Evolutionary conservation across 1,140 invertebrate genomes (phyloP).

Genomic region (Drosophila kepulauana): DNA sequence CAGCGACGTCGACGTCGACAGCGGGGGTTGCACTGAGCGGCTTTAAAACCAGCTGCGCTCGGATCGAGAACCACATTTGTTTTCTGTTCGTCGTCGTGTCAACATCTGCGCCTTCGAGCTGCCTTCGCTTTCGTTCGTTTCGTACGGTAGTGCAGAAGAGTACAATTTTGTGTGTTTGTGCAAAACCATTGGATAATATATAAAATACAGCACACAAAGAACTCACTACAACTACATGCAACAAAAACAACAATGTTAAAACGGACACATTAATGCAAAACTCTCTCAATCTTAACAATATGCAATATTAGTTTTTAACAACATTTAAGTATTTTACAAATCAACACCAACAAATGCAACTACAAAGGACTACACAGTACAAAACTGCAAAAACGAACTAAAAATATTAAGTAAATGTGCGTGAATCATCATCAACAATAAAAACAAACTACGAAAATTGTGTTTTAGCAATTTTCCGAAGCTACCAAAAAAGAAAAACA

Average conservation of each 20-base stretch:
- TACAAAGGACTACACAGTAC: constrained; percentile 63
- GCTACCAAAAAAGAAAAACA: constrained; percentile 1
- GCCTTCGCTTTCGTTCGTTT: constrained; percentile 15
- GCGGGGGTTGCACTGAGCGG: constrained; percentile 40
- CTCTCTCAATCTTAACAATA: constrained; percentile 27
- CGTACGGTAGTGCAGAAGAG: constrained; percentile 51
- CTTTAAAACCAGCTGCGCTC: constrained; percentile 67
- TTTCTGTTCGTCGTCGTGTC: constrained; percentile 57
- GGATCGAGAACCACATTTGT: constrained; percentile 51
- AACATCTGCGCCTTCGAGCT: constrained; percentile 62
- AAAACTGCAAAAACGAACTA: constrained; percentile 48
- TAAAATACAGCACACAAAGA: constrained; percentile 50
- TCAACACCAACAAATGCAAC: constrained; percentile 41
- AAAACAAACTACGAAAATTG: constrained; percentile 59
- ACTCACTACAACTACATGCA: constrained; percentile 36
- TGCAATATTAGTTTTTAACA: constrained; percentile 70
- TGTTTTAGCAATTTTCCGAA: constrained; percentile 81
- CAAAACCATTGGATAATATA: constrained; percentile 51
- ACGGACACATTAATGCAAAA: constrained; percentile 64
- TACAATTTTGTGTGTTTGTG: constrained; percentile 48
- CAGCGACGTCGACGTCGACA: constrained; percentile 38
- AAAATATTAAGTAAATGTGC: constrained; percentile 62
- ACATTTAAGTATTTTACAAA: constrained; percentile 21
- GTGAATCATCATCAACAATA: constrained; percentile 41
- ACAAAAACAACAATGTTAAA: constrained; percentile 64